Conservation (phyloP, 2,888 invertebrate species). For the Drosophila borealis region DNA sequence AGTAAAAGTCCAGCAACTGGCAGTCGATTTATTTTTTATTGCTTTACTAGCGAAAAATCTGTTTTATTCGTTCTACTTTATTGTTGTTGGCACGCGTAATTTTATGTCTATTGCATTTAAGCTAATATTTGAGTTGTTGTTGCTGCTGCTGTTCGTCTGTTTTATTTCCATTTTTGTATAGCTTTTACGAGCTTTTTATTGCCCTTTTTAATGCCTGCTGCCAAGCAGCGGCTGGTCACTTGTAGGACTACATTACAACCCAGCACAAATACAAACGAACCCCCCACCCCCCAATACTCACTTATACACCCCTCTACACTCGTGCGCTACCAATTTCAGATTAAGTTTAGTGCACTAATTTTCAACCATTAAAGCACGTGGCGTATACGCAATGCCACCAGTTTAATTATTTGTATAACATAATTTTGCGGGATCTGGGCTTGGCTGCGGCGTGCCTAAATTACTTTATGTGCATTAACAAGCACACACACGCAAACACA, state of each 20-base stretch:
- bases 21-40: constrained; percentile 62
- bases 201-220: constrained; percentile 65
- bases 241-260: constrained; percentile 28
- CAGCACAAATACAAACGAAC: constrained; percentile 5
- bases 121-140: constrained; percentile 70
- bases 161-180: constrained; percentile 59
- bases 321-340: constrained; percentile 41
- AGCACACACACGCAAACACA: constrained; percentile 5
- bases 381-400: constrained; percentile 46
- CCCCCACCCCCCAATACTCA: constrained; percentile 5
- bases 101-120: constrained; percentile 77
- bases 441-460: constrained; percentile 26
- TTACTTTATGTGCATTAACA: constrained; percentile 36
- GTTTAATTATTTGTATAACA: constrained; percentile 64
- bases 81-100: constrained; percentile 74
- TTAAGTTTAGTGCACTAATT: constrained; percentile 73
- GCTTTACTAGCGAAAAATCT: constrained; percentile 80
- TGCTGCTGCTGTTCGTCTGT: constrained; percentile 27
- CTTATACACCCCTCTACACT: constrained; percentile 16
- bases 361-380: constrained; percentile 60
- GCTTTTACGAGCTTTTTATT: constrained; percentile 76
- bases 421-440: constrained; percentile 23
- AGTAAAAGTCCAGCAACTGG: constrained; percentile 36
- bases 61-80: constrained; percentile 73
- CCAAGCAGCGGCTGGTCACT: constrained; percentile 62